Evolutionary conservation across 2,797 vertebrate species (phyloP).

Genomic region (Ara ararauna): DNA sequence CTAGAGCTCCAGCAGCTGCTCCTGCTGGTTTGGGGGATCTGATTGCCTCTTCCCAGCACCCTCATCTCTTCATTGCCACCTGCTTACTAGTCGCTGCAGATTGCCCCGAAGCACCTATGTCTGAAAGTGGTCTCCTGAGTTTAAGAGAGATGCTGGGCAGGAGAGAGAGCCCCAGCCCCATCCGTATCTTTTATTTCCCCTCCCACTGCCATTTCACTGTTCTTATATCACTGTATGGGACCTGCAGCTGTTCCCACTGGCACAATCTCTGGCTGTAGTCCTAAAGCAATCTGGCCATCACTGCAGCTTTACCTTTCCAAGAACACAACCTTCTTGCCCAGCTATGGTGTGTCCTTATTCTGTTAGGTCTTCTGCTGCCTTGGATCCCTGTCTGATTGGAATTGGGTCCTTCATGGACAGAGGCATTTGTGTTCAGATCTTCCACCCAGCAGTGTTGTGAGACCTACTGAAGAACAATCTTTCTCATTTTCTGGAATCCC

Average conservation of each 20-base stretch:
- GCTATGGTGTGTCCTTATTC: neutral
- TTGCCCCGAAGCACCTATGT: neutral
- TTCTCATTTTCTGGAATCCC: slow-evolving; percentile 20
- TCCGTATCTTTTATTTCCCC: neutral
- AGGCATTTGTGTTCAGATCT: neutral
- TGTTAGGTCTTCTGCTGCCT: neutral
- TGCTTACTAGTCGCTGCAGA: neutral
- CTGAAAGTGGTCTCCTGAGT: neutral
- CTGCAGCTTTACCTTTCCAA: neutral
- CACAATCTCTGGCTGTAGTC: neutral
- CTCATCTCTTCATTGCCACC: neutral
- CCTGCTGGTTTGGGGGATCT: neutral
- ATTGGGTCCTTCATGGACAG: neutral
- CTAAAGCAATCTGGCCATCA: neutral
- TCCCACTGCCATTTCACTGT: neutral
- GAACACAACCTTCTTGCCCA: neutral
- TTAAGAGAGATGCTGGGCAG: neutral
- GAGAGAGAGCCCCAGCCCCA: neutral
- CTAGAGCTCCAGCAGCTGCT: neutral
- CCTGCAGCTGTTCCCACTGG: neutral
- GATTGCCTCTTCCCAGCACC: neutral
- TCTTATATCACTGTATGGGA: neutral
- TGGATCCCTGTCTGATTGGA: slow-evolving; percentile 26
- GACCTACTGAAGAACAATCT: neutral
- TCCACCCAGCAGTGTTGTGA: neutral